Percentiles rank a stretch among this genome's conserved stretches.
These are phyloP conservation scores for Drosophila sturtevanti DNA, from an alignment of 1,140 invertebrate genomes.

Conservation along the genomic window DNA sequence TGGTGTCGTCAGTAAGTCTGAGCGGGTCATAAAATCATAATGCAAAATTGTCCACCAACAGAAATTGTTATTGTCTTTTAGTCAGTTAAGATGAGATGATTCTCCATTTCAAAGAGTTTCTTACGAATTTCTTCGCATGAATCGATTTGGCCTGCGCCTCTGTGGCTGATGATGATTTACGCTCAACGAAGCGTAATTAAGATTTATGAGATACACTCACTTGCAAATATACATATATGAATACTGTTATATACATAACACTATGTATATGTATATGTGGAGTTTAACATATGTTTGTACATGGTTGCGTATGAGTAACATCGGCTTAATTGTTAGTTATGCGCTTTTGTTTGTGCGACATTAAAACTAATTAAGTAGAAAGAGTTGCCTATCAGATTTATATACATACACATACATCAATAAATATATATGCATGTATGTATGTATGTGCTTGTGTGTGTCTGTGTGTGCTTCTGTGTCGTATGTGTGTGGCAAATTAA, in stretches of 20 bases:
- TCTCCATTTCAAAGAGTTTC: constrained; percentile 23
- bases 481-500: constrained; percentile 58
- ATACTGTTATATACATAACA: neutral
- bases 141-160: constrained; percentile 58
- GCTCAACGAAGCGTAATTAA: constrained; percentile 77
- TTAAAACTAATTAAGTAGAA: constrained; percentile 81
- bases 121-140: constrained; percentile 43
- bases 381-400: constrained; percentile 70
- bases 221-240: constrained; percentile 31
- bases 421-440: constrained; percentile 43
- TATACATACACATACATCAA: constrained; percentile 40
- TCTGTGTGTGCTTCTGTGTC: too few species aligned
- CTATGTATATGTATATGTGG: neutral
- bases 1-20: constrained; percentile 49
- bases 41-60: constrained; percentile 35
- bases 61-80: constrained; percentile 59
- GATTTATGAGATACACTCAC: constrained; percentile 70
- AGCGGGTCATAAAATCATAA: constrained; percentile 63
- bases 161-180: constrained; percentile 75
- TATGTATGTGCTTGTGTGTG: too few species aligned
- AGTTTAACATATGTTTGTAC: constrained; percentile 24
- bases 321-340: constrained; percentile 74
- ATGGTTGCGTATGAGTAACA: constrained; percentile 49
- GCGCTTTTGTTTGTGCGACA: constrained; percentile 63
- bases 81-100: constrained; percentile 16